phyloP scores from a whole-genome alignment of 2,888 invertebrate species.

The Zonitis immaculata region DNA sequence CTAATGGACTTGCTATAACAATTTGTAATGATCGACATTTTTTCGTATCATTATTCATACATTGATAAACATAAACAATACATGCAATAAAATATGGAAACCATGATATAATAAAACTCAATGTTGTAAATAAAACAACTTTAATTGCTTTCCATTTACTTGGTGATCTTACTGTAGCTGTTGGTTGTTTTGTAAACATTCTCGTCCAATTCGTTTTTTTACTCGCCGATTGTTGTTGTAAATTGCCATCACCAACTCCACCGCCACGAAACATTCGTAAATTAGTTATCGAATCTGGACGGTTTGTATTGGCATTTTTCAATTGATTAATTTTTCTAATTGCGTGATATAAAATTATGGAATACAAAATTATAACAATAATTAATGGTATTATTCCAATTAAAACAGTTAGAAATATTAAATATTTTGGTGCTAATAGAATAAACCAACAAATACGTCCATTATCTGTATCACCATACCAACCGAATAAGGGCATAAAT shows the following conservation, averaged over 20 bases:
- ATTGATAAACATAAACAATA: constrained; percentile 51
- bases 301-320: constrained; percentile 29
- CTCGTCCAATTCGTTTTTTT: neutral
- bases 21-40: constrained; percentile 51
- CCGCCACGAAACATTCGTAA: constrained; percentile 35
- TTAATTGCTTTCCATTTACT: constrained; percentile 60
- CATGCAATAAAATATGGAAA: constrained; percentile 59
- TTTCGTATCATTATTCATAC: constrained; percentile 24
- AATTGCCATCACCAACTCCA: too few relatives aligned
- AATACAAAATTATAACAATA: constrained; percentile 51
- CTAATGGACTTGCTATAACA: constrained; percentile 56
- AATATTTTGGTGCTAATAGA: constrained; percentile 52
- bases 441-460: constrained; percentile 58
- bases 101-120: constrained; percentile 60
- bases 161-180: constrained; percentile 32
- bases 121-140: constrained; percentile 58
- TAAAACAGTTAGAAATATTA: constrained; percentile 55
- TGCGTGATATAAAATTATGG: constrained; percentile 57
- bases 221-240: neutral
- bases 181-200: constrained; percentile 29
- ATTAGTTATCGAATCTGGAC: constrained; percentile 13
- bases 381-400: constrained; percentile 54
- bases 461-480: constrained; percentile 52
- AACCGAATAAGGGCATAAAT: constrained; percentile 58
- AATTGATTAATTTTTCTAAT: constrained; percentile 53